These are phyloP conservation scores for Dromas ardeola DNA, from an alignment of 2,113 vertebrate species.

Conservation along the genomic window DNA sequence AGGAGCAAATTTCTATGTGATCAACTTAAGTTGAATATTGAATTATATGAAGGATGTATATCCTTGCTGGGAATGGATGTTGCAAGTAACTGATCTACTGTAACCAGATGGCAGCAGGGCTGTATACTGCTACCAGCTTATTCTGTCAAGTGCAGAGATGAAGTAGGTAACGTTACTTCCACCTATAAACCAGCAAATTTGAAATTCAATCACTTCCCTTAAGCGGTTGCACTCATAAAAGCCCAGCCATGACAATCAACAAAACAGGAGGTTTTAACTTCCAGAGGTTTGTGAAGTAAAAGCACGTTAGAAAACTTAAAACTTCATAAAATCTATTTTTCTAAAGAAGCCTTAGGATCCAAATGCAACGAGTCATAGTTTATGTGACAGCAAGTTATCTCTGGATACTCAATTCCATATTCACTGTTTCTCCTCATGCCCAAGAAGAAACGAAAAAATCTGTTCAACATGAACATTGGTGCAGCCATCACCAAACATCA, in stretches of 20 bases:
- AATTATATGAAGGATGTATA: not conserved
- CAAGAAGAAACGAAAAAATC: not conserved
- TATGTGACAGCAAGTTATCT: not conserved
- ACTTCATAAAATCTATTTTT: not conserved
- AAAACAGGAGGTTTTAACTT: not conserved
- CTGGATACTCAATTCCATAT: not conserved
- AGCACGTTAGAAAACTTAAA: not conserved
- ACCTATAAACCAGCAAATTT: not conserved
- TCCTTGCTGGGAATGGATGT: fast-evolving
- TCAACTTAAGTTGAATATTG: fast-evolving
- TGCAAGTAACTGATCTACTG: not conserved
- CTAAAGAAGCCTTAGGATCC: not conserved
- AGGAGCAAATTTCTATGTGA: not conserved
- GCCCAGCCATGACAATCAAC: no score
- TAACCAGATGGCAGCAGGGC: not conserved
- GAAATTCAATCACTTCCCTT: not conserved
- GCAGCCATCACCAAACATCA: not conserved
- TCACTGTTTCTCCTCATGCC: not conserved
- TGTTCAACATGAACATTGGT: not conserved
- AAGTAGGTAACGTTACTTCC: fast-evolving
- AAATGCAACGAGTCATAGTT: fast-evolving
- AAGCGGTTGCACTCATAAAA: not conserved
- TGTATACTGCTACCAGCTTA: not conserved
- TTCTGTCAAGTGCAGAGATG: not conserved
- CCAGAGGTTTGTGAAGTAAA: not conserved